Base-by-base conservation (phyloP, 2,888 invertebrate genomes). In the Lepas anatifera region DNA sequence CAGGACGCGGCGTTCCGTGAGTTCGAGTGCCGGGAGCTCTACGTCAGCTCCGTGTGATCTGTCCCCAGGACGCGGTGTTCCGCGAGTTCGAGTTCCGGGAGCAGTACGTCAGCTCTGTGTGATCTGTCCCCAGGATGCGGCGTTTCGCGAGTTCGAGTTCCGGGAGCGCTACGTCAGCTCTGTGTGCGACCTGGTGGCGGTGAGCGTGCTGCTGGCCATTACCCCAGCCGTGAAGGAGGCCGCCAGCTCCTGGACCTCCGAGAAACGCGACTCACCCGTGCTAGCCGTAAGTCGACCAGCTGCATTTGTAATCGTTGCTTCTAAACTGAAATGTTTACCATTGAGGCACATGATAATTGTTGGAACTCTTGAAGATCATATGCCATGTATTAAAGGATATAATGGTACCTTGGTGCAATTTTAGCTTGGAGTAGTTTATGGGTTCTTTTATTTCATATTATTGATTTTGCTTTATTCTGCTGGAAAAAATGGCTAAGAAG, bases 121-220 rank as follows among this genome's bases (percentile, higher is more conserved):
- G n/a, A n/a, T n/a, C n/a, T n/a, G n/a, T n/a, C n/a, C 82, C 64
- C 83, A 87, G 22, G 82, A 85, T 0, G 82, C 83, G 27, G 83
- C 85, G 75, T 83, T 89, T 39, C 79, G 85, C 70, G 85, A 83
- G 69, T 86, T 85, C 66, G 87, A 88, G 79, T 86, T 87, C 75
- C 86, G 89, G 75, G 95, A 96, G 76, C 85, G 94, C 48, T 88
- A 93, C 73, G 92, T 95, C 78, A 82, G 86, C 32, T 87, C 92
- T 0, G 83, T 95, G 68, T 88, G 89, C 0, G 97, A 97, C 80
- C 82, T 98, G 72, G 85, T 93, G 67, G 88, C 91, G 74, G 85
- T 95, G 76, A 90, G 90, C 77, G 89, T 93, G 84, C 85, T 94
- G 76, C 82, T 96, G 72, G 87, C 90, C 16, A 88, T 92, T 74